phyloP scores from a whole-genome alignment of 2,888 invertebrate species.

The Geophilus truncorum region DNA sequence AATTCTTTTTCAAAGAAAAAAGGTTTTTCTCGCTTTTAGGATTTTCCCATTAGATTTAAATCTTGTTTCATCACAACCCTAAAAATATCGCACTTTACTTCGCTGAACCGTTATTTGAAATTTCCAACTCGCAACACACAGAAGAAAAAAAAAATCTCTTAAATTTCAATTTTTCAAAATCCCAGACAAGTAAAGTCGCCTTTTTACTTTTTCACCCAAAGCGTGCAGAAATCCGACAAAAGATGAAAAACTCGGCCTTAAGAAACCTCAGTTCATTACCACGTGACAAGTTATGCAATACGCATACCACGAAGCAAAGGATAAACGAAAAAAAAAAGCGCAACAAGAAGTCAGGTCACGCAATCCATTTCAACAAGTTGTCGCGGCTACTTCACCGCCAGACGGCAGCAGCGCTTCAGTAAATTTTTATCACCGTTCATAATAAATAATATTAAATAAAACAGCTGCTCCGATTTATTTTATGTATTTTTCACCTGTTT shows the following conservation, averaged over 20 bases:
- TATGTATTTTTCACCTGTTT: not conserved
- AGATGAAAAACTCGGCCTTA: not conserved
- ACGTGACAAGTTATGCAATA: not conserved
- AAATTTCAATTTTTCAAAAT: too few species aligned
- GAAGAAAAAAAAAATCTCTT: not conserved
- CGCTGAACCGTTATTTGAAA: not conserved
- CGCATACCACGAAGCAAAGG: not conserved
- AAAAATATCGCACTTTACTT: not conserved
- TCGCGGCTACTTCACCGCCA: not conserved
- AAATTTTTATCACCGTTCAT: not conserved
- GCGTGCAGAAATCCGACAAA: not conserved
- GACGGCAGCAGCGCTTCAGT: not conserved
- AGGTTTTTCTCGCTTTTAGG: too few species aligned
- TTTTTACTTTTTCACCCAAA: too few species aligned
- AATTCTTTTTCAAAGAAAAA: not conserved
- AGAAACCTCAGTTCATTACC: not conserved
- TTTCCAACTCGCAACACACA: not conserved
- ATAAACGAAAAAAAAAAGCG: not conserved
- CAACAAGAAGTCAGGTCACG: not conserved
- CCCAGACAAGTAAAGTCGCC: too few species aligned
- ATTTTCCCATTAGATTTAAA: not conserved
- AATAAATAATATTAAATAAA: not conserved
- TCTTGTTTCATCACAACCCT: not conserved
- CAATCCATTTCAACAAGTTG: slow-evolving; percentile 6
- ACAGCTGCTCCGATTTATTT: not conserved